Evolutionary conservation across 2,888 invertebrate genomes (phyloP).

Genomic region (Volucella inanis): DNA sequence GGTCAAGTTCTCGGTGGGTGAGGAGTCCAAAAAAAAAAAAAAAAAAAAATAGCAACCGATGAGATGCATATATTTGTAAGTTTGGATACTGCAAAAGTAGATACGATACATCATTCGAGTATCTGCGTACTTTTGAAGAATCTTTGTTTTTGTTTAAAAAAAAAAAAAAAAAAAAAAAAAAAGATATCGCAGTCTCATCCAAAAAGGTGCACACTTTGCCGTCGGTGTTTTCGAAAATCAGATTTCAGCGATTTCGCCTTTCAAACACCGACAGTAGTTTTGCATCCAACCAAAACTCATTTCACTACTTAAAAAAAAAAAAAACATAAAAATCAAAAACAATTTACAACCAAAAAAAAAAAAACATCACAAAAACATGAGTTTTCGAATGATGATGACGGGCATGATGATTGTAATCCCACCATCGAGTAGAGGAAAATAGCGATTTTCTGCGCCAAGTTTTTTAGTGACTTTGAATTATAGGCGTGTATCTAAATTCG

Average conservation of each 20-base stretch:
- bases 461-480: conserved; percentile 74
- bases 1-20: conserved; percentile 74
- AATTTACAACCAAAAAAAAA: conserved; percentile 15
- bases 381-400: conserved; percentile 59
- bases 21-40: conserved; percentile 54
- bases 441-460: conserved; percentile 67
- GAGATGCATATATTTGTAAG: conserved; percentile 3
- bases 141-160: conserved; percentile 59
- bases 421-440: conserved; percentile 5
- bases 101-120: neutral
- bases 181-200: neutral
- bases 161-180: conserved; percentile 29
- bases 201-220: conserved; percentile 53
- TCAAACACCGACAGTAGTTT: too few relatives aligned
- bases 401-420: conserved; percentile 58
- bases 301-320: conserved; percentile 18
- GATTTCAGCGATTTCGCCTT: too few relatives aligned
- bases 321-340: conserved; percentile 19
- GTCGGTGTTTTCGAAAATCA: conserved; percentile 49
- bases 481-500: conserved; percentile 58
- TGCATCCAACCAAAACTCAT: conserved; percentile 34
- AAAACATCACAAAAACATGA: conserved; percentile 13
- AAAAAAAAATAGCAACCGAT: conserved; percentile 2
- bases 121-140: conserved; percentile 66
- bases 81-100: conserved; percentile 41